Base-by-base conservation (phyloP, 2,113 vertebrate genomes). In the Regulus satrapa region DNA sequence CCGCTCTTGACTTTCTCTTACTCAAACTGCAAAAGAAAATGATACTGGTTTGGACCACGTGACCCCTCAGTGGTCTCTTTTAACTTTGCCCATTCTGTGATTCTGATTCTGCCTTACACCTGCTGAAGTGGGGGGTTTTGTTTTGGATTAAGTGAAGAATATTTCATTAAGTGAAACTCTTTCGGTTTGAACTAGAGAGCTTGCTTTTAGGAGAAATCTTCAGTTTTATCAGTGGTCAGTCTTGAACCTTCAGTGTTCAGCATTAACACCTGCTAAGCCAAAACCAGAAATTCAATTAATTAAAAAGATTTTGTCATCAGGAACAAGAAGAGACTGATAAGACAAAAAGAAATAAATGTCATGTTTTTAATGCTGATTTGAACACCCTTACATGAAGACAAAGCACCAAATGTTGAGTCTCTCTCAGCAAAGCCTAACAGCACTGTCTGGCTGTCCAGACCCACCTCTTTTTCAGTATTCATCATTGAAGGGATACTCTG, bases 401-500 rank as follows among this genome's bases (percentile, higher is more conserved):
- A 94, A 95, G 95, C 94, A 92, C 78, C 86, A 90, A 61, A 92
- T 0, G 0, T 26, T 48, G 75, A 34, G 66, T 93, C 2, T 63
- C 45, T 89, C 64, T 58, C 56, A 90, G 75, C 5, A 2, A 80
- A 74, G 72, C 48, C 36, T 43, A 10, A 59, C 1, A 51, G 51
- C 48, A 54, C 29, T 2, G 29, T 16, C 43, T 3, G 29, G 24
- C 38, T 46, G 34, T 29, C 29, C 5, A 18, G 55, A 32, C 36
- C 54, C 62, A 26, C 24, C 31, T 74, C 45, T 26, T 83, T 81
- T 81, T 98, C 96, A 99, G 85, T 98, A 99, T 73, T 99, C 99
- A 8, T 99, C 99, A 18, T 94, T 97, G 94, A 99, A 99, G 29
- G 99, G 99, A 28, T 99, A 99, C 68, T 99, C 99, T 2, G 99